Evolutionary conservation across 2,113 vertebrate species (phyloP), one percentile per base, ranked within the genome.

Genomic region (Gopherus flavomarginatus): DNA sequence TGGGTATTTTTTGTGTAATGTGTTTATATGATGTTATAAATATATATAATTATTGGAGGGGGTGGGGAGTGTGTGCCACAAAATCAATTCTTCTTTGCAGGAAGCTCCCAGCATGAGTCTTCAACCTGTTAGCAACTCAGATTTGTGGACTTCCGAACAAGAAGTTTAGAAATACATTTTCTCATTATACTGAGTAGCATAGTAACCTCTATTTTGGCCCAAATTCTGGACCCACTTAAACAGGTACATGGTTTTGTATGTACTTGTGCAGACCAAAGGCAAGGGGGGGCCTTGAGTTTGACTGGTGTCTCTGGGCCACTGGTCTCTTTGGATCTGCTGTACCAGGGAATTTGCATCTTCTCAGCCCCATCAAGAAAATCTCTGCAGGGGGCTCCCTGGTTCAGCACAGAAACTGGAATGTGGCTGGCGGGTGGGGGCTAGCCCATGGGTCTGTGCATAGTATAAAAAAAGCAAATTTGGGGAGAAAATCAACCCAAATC

Each of bases 141-240:
- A 0, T 0, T 13, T 59, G 44, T 53, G 50, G 65, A 1, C 4
- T 2, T 1, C 79, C 26, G 0, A 0, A 11, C 22, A 27, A 77
- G 42, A 44, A 11, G 24, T 6, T 7, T 44, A 62, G 1, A 86
- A 87, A 89, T 5, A 0, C 0, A 3, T 88, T 92, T 89, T 62
- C 35, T 62, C 6, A 1, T 26, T 7, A 1, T 6, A 8, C 16
- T 42, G 84, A 85, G 6, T 22, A 86, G 86, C 1, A 1, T 57
- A 90, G 3, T 53, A 38, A 2, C 49, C 0, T 0, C 13, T 57
- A 6, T 42, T 38, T 29, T n/a, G 12, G 19, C 22, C 47, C 69
- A 26, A 24, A 27, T 9, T 69, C 11, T n/a, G 6, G 11, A 38
- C 14, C 83, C 35, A 83, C 65, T 19, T 1, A 62, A 17, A 1